phyloP scores from a whole-genome alignment of 1,140 invertebrate genomes.

The Palaemon carinicauda region DNA sequence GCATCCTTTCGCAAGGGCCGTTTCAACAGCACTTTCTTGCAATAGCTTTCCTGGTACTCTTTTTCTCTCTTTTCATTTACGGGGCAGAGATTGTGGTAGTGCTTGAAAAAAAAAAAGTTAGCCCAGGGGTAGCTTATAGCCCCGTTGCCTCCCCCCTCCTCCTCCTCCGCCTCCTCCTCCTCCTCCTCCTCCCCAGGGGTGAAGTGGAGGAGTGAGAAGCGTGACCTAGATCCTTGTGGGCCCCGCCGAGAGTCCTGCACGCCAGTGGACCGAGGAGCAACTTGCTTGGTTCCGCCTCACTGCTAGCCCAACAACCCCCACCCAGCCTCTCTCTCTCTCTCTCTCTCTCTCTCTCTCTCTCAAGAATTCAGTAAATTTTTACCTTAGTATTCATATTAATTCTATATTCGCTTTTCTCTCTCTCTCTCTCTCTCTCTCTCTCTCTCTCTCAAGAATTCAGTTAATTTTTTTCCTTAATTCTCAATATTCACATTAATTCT shows the following conservation, averaged over 20 bases:
- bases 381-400: too few species aligned
- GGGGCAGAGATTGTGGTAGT: neutral
- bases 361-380: too few species aligned
- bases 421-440: constrained; percentile 24
- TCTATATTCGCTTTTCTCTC: too few species aligned
- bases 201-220: constrained; percentile 39
- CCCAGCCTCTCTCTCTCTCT: neutral
- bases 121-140: neutral
- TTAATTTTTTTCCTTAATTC: too few species aligned
- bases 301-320: constrained; percentile 21
- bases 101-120: neutral
- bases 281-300: constrained; percentile 49
- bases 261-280: constrained; percentile 50
- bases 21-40: too few species aligned
- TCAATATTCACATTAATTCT: too few species aligned
- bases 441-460: constrained; percentile 16
- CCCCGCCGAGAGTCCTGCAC: constrained; percentile 37
- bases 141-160: too few species aligned
- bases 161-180: too few species aligned
- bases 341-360: constrained; percentile 28
- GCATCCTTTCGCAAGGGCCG: too few species aligned
- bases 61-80: too few species aligned
- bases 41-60: too few species aligned
- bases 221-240: constrained; percentile 47
- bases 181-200: too few species aligned